Evolutionary conservation across 2,113 vertebrate genomes (phyloP).

Genomic region (Anoura caudifer): DNA sequence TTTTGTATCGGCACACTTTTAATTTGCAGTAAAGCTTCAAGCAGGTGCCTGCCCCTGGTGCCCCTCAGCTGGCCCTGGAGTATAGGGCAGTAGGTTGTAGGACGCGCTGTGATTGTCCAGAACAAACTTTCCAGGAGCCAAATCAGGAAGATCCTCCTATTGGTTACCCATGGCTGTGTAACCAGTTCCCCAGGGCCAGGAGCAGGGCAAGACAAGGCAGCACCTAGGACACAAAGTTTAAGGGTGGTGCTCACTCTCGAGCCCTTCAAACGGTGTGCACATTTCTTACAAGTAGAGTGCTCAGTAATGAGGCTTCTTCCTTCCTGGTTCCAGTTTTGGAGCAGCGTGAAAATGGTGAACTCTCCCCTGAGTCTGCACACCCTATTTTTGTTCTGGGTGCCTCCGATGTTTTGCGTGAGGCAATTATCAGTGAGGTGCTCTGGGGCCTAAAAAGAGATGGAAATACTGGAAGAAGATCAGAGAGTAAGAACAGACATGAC

Average conservation of each 20-base stretch:
- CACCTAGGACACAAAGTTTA: background rate
- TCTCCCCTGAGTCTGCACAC: background rate
- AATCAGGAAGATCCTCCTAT: background rate
- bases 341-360: background rate
- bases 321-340: background rate
- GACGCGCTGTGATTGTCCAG: background rate
- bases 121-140: background rate
- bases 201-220: background rate
- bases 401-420: conserved; percentile 22
- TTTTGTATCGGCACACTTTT: background rate
- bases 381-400: background rate
- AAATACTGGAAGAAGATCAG: conserved; percentile 65
- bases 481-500: conserved; percentile 30
- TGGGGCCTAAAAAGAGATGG: background rate
- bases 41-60: background rate
- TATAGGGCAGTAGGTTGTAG: too few relatives aligned
- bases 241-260: background rate
- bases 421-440: background rate
- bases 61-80: too few relatives aligned
- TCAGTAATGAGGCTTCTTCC: background rate
- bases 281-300: background rate
- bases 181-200: rapidly evolving
- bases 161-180: background rate
- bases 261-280: background rate
- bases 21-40: background rate